Evolutionary conservation across 2,888 invertebrate species (phyloP), one percentile per base, ranked within the genome.

Genomic region (Eupithecia abbreviata): DNA sequence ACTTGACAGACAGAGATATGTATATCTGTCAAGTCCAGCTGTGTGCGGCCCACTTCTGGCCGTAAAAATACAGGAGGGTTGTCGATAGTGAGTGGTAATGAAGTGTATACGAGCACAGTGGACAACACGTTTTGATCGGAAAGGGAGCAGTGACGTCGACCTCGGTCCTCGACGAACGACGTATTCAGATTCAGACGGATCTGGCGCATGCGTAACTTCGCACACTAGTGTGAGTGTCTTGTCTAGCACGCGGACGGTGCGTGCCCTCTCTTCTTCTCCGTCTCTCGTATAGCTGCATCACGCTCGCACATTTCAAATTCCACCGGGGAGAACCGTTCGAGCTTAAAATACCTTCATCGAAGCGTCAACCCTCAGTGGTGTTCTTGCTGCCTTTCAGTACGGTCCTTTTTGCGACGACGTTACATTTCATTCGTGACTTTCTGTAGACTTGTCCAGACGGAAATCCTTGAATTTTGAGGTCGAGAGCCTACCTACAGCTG

Each of bases 201-300:
- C 88, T 82, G 85, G 87, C 93, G 93, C 93, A 92, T 93, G 93
- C 93, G 93, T 93, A 91, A 92, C 87, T 58, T 80, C 49, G 79
- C 85, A 84, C 83, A 81, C 78, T 76, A 90, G 92, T 93, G 91
- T 93, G 91, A 77, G 91, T 91, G 82, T 82, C 76, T 30, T 85
- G 91, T 91, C 91, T 93, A 90, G 85, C 94, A 94, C 93, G 94
- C 92, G 90, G 88, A 81, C 88, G 81, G 85, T 87, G 92, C 94
- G 91, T 94, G 94, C 86, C 85, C 85, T 90, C 85, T 85, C 76
- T 80, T 89, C 82, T 80, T 93, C 93, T 91, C 92, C 84, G 90
- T 85, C 74, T 77, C 75, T 79, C 73, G 77, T 80, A 87, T 92
- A 89, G 84, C 83, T 85, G 78, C 86, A 83, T 92, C 90, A 85